phyloP scores from a whole-genome alignment of 2,888 invertebrate species.

The Therioaphis trifolii region DNA sequence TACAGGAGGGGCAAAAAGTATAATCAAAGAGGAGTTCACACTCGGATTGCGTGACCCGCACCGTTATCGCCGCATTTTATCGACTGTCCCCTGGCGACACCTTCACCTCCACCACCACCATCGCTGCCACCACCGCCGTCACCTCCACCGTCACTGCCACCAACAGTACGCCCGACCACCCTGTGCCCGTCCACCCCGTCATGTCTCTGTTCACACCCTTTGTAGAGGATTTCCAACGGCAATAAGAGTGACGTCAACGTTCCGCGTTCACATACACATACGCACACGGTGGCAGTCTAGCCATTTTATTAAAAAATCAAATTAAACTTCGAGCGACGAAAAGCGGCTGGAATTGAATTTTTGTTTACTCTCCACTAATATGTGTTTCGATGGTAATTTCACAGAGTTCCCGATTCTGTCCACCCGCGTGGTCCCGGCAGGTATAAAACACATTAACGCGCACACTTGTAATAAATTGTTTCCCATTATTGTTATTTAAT shows the following conservation, averaged over 20 bases:
- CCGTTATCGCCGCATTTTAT: constrained; percentile 61
- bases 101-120: background rate
- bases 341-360: constrained; percentile 48
- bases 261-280: constrained; percentile 7
- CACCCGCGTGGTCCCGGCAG: background rate
- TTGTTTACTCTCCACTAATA: constrained; percentile 45
- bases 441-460: background rate
- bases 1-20: constrained; percentile 47
- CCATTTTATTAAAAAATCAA: constrained; percentile 52
- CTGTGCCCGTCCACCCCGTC: background rate
- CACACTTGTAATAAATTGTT: background rate
- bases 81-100: constrained; percentile 61
- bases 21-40: constrained; percentile 62
- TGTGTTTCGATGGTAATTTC: constrained; percentile 33
- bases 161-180: no score
- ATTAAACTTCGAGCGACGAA: constrained; percentile 36
- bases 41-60: constrained; percentile 60
- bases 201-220: background rate
- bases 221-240: constrained; percentile 39
- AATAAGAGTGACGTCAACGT: constrained; percentile 58
- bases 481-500: background rate
- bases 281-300: constrained; percentile 34
- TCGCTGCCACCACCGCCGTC: background rate
- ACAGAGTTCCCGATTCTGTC: background rate
- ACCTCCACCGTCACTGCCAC: background rate